Evolutionary conservation across 2,888 invertebrate species (phyloP).

Genomic region (Thysanoteuthis rhombus): DNA sequence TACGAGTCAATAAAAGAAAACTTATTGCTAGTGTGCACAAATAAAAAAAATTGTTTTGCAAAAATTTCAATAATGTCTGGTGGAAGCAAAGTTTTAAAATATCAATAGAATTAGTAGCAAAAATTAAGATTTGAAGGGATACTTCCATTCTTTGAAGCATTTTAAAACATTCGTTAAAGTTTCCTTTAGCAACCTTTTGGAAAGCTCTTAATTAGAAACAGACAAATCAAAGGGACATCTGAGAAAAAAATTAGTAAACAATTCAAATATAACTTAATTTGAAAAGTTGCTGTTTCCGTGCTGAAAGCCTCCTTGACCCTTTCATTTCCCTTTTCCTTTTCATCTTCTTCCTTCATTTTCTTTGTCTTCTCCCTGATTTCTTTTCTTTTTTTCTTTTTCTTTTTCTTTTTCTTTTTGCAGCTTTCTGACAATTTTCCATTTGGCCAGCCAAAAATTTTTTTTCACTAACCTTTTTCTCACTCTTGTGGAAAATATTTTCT

Average conservation of each 20-base stretch:
- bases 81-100: background rate
- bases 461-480: background rate
- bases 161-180: background rate
- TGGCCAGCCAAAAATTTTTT: background rate
- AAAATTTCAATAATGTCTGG: background rate
- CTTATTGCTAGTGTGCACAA: background rate
- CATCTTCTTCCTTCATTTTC: background rate
- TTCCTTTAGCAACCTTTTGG: background rate
- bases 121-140: background rate
- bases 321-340: background rate
- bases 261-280: background rate
- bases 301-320: too few relatives aligned
- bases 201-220: background rate
- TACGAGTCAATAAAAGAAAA: background rate
- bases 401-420: background rate
- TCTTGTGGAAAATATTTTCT: background rate
- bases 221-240: background rate
- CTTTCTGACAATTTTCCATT: background rate
- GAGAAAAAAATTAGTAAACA: background rate
- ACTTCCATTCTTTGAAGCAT: background rate
- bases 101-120: background rate
- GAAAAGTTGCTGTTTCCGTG: too few relatives aligned
- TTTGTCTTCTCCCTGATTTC: background rate
- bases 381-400: background rate
- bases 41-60: background rate